Evolutionary conservation across 2,888 invertebrate genomes (phyloP).

Genomic region (Fabriciana adippe): DNA sequence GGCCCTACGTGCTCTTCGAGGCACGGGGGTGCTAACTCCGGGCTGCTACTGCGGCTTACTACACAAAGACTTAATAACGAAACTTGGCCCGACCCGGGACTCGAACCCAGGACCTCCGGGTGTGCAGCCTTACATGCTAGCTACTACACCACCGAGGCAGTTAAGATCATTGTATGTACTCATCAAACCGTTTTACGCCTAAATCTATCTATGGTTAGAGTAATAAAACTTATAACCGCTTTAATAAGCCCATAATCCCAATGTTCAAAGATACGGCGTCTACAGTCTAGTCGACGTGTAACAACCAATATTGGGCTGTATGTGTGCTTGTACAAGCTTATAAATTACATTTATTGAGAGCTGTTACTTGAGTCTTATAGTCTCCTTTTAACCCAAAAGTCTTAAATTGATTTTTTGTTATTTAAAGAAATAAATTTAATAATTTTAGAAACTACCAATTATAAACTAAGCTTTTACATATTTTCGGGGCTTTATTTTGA

Average conservation of each 20-base stretch:
- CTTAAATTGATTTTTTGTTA: background rate
- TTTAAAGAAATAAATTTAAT: too few species aligned
- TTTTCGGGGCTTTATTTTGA: too few species aligned
- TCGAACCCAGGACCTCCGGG: background rate
- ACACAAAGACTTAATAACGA: too few species aligned
- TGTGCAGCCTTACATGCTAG: too few species aligned
- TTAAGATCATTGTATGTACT: background rate
- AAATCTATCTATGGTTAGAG: slow-evolving; percentile 4
- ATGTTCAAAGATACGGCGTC: slow-evolving; percentile 27
- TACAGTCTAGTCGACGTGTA: slow-evolving; percentile 12
- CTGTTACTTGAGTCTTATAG: slow-evolving; percentile 1
- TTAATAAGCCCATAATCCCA: slow-evolving; percentile 26
- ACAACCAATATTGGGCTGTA: slow-evolving; percentile 22
- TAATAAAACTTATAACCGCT: slow-evolving; percentile 18
- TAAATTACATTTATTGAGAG: slow-evolving; percentile 24
- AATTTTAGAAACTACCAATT: too few species aligned
- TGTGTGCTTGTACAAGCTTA: slow-evolving; percentile 14
- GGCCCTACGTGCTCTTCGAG: too few species aligned
- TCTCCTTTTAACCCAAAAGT: background rate
- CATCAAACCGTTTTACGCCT: background rate
- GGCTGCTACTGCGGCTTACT: too few species aligned
- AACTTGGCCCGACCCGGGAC: too few species aligned
- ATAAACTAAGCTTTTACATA: too few species aligned
- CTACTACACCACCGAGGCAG: too few species aligned
- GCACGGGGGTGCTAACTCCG: too few species aligned